phyloP scores from a whole-genome alignment of 2,797 vertebrate species.

The Arctocebus calabarensis region DNA sequence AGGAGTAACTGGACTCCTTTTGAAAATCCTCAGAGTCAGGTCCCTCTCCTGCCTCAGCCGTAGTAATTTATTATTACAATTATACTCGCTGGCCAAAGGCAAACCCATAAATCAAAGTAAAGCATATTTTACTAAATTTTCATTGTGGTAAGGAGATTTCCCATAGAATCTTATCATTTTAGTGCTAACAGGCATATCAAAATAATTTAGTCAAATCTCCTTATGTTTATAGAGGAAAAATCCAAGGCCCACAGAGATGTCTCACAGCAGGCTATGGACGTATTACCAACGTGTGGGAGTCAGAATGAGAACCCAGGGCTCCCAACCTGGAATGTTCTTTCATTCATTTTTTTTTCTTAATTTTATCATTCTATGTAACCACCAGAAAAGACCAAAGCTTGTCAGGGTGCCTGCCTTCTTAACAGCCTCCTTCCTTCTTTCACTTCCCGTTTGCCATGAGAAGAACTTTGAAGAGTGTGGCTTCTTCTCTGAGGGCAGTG shows the following conservation, averaged over 20 bases:
- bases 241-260: background rate
- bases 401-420: background rate
- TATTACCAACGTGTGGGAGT: background rate
- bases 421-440: background rate
- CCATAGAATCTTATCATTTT: background rate
- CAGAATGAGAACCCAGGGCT: background rate
- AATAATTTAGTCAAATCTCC: background rate
- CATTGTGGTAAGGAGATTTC: constrained; percentile 2
- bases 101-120: constrained; percentile 13
- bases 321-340: background rate
- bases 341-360: background rate
- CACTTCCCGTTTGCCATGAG: background rate
- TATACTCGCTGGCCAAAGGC: constrained; percentile 21
- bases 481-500: background rate
- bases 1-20: background rate
- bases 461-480: background rate
- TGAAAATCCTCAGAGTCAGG: background rate
- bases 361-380: background rate
- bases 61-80: background rate
- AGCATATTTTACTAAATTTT: constrained; percentile 26
- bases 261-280: background rate
- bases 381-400: background rate
- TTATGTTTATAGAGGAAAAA: background rate
- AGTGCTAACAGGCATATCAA: background rate
- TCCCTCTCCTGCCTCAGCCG: background rate